These are phyloP conservation scores for Pseudomugil gertrudae DNA, from an alignment of 2,797 vertebrate species.

Conservation along the genomic window DNA sequence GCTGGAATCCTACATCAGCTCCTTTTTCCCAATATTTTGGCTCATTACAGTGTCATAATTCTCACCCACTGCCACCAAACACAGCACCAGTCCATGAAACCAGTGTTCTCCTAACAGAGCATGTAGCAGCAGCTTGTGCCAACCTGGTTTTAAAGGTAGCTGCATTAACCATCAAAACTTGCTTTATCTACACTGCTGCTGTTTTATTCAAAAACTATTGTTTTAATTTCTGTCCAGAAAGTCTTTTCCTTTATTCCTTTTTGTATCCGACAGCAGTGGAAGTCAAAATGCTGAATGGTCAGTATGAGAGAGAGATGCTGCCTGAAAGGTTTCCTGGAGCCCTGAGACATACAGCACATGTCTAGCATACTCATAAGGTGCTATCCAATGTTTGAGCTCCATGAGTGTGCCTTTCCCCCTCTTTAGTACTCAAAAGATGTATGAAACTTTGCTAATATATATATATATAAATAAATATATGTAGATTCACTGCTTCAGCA, in stretches of 20 bases:
- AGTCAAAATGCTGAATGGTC: not conserved
- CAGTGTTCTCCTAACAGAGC: not conserved
- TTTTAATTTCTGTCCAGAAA: not conserved
- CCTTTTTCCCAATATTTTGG: not conserved
- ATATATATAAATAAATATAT: slow-evolving; percentile 11
- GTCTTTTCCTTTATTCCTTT: not conserved
- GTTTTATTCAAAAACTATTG: not conserved
- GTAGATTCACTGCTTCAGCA: slow-evolving; percentile 52
- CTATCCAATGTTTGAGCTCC: slow-evolving; percentile 66
- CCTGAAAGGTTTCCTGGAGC: not conserved
- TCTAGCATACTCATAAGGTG: slow-evolving; percentile 56
- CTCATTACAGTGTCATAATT: not conserved
- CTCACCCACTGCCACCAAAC: not conserved
- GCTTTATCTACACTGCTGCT: not conserved
- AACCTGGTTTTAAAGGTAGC: not conserved
- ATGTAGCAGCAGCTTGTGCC: not conserved
- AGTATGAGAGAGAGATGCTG: slow-evolving; percentile 26
- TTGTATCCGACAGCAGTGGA: not conserved
- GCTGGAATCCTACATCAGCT: not conserved
- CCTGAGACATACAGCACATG: slow-evolving; percentile 14
- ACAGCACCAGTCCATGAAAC: not conserved
- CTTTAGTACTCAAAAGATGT: slow-evolving; percentile 33
- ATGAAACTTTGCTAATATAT: slow-evolving; percentile 57
- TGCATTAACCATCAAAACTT: not conserved
- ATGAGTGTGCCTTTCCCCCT: slow-evolving; percentile 68